Conservation (phyloP, 1,140 invertebrate genomes). For the Tetramorium alpestre region DNA sequence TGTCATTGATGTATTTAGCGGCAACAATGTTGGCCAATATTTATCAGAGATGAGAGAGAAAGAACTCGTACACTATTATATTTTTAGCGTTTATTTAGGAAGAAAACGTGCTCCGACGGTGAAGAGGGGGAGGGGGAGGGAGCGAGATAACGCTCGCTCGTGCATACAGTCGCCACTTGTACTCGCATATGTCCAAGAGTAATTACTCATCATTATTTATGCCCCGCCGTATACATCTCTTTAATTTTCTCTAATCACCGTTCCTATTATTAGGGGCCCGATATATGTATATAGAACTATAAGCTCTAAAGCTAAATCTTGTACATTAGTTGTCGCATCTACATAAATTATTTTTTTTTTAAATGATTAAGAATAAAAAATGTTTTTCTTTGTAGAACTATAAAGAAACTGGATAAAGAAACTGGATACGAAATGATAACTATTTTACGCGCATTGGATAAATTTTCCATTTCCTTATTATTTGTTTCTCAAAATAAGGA, state of each 20-base stretch:
- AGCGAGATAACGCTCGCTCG: background rate
- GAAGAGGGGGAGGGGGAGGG: background rate
- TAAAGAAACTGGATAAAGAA: background rate
- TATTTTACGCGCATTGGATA: background rate
- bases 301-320: background rate
- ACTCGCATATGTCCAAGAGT: background rate
- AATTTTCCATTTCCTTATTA: background rate
- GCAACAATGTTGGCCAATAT: conserved; percentile 25
- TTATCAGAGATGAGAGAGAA: conserved; percentile 23
- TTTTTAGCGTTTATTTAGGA: conserved; percentile 44
- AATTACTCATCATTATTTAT: conserved; percentile 3
- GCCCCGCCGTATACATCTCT: background rate
- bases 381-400: background rate
- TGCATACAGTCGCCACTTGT: conserved; percentile 9
- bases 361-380: background rate
- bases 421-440: background rate
- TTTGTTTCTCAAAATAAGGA: background rate
- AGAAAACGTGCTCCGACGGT: background rate
- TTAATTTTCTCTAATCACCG: background rate
- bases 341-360: background rate
- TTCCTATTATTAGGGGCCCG: background rate
- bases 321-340: background rate
- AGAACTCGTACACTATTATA: background rate
- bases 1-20: conserved; percentile 39
- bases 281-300: background rate